Conservation (phyloP, 1,140 invertebrate genomes). For the Plutomurus gul region DNA sequence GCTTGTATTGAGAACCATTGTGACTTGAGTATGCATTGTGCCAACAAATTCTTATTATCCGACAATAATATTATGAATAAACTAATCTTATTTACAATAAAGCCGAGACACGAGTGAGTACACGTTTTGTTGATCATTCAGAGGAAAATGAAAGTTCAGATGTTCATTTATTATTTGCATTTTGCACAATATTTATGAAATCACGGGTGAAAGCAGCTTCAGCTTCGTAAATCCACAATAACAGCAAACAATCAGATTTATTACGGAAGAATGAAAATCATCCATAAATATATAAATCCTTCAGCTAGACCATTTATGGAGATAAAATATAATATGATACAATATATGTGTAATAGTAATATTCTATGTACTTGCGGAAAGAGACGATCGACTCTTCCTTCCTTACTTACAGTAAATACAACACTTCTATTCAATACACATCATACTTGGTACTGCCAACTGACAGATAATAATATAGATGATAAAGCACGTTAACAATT, state of each 20-base stretch:
- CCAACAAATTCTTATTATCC: too few relatives aligned
- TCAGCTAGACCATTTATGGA: neutral
- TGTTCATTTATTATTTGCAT: too few relatives aligned
- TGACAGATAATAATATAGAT: neutral
- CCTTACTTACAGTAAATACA: neutral
- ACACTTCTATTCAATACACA: neutral
- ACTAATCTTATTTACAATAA: too few relatives aligned
- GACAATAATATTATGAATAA: too few relatives aligned
- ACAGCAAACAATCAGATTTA: slow-evolving; percentile 10
- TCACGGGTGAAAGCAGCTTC: neutral
- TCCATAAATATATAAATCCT: slow-evolving; percentile 8
- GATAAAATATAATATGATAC: neutral
- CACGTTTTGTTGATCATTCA: too few relatives aligned
- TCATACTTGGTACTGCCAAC: neutral
- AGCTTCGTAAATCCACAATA: neutral
- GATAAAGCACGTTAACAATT: too few relatives aligned
- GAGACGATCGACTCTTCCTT: neutral
- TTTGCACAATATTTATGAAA: too few relatives aligned
- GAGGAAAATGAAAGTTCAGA: neutral
- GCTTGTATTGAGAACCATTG: too few relatives aligned
- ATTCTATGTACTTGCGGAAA: neutral
- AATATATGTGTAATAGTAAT: neutral
- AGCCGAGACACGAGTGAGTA: too few relatives aligned
- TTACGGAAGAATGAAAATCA: neutral
- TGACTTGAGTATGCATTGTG: too few relatives aligned